Conservation (phyloP, 2,797 vertebrate genomes). For the Poecilia picta region DNA sequence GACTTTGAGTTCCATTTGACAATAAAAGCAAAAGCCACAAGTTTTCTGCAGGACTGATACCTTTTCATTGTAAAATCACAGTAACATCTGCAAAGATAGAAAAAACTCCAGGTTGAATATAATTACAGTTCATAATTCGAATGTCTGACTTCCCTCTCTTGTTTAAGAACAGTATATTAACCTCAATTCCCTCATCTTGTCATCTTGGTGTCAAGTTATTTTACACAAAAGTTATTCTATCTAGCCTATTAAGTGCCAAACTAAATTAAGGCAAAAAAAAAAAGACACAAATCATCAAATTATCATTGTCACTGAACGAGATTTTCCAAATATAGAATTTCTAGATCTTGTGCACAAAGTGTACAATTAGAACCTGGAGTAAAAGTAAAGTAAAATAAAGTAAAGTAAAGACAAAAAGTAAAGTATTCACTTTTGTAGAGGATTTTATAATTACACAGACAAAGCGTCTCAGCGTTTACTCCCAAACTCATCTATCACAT, state of each 20-base stretch:
- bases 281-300: background rate
- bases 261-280: background rate
- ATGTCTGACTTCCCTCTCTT: background rate
- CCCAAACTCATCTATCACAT: conserved; percentile 57
- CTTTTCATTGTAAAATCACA: background rate
- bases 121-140: background rate
- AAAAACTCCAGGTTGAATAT: background rate
- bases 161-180: background rate
- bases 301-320: background rate
- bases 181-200: background rate
- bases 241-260: background rate
- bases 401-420: background rate
- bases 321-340: background rate
- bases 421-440: conserved; percentile 5
- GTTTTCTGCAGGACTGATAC: background rate
- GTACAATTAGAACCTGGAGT: background rate
- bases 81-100: background rate
- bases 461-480: conserved; percentile 14
- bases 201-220: background rate
- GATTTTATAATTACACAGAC: conserved; percentile 40
- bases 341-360: background rate
- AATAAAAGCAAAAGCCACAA: background rate
- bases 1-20: background rate
- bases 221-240: background rate
- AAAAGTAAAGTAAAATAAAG: too few relatives aligned